A percentile compares a stretch with the other conserved stretches of the same genome.
Evolutionary conservation across 2,797 vertebrate species (phyloP).

Genomic region (Gymnoscopelus microlampas): DNA sequence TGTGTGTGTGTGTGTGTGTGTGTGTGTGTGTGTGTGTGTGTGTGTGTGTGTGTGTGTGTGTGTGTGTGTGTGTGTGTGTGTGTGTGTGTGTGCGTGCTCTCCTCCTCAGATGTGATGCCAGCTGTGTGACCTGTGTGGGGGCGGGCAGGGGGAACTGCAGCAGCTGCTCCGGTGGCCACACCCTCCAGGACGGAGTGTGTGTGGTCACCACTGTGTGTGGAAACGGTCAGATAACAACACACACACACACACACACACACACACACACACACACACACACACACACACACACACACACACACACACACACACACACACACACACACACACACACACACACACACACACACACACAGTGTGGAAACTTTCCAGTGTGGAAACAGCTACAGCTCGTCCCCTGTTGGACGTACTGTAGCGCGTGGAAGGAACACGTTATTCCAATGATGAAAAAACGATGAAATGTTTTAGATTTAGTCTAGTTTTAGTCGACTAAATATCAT

Average conservation of each 20-base stretch:
- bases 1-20: slow-evolving; percentile 21
- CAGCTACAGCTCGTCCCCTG: no score
- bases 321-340: no score
- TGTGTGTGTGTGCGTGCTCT: slow-evolving; percentile 16
- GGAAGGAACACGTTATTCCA: no score
- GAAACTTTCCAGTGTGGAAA: no score
- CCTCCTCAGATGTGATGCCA: slow-evolving; percentile 88
- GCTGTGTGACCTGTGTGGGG: slow-evolving; percentile 91
- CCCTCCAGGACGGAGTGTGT: slow-evolving; percentile 87
- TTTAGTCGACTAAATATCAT: no score
- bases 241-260: neutral
- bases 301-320: no score
- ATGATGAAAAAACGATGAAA: no score
- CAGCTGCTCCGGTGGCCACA: slow-evolving; percentile 89
- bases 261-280: no score
- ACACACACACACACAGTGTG: no score
- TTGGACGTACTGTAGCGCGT: no score
- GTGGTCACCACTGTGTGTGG: slow-evolving; percentile 88
- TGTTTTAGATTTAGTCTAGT: no score
- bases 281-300: no score
- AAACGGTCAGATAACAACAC: slow-evolving; percentile 87
- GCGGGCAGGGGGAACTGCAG: slow-evolving; percentile 89
- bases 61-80: slow-evolving; percentile 10
- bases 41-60: neutral
- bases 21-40: slow-evolving; percentile 2